A percentile compares a stretch with the other conserved stretches of the same genome.
Conservation (phyloP, 2,888 invertebrate genomes). For the Dasysyrphus albostriatus region DNA sequence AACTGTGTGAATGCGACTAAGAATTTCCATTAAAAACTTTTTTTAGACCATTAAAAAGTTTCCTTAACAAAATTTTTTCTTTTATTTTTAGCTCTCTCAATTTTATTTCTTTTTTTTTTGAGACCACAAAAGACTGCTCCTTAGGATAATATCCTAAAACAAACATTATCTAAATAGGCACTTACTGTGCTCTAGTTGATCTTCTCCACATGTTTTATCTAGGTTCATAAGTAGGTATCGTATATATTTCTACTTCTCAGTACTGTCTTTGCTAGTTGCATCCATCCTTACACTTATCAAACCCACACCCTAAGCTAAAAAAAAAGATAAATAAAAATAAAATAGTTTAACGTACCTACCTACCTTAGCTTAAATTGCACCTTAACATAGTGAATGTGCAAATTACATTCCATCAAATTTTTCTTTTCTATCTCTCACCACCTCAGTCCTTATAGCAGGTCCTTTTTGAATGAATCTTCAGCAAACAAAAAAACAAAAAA, state of each 20-base stretch:
- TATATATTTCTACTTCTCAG: background rate
- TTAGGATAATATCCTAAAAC: conserved; percentile 33
- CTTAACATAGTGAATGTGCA: conserved; percentile 63
- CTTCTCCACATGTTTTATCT: conserved; percentile 26
- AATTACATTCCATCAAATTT: conserved; percentile 72
- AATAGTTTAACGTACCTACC: conserved; percentile 48
- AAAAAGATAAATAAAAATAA: background rate
- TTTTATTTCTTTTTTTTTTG: background rate
- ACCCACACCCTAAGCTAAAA: conserved; percentile 1
- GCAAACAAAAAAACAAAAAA: background rate
- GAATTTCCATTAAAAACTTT: background rate
- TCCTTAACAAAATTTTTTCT: background rate
- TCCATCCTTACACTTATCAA: conserved; percentile 26
- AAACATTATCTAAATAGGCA: conserved; percentile 50
- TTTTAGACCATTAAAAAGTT: background rate
- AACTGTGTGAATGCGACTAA: too few species aligned
- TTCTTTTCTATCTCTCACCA: conserved; percentile 9
- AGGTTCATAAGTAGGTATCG: background rate
- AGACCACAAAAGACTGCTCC: conserved; percentile 30
- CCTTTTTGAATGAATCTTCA: background rate
- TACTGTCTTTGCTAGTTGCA: conserved; percentile 23
- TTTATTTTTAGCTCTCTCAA: conserved; percentile 11
- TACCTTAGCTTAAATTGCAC: conserved; percentile 56
- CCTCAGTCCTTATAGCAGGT: conserved; percentile 5
- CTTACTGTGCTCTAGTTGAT: conserved; percentile 45